These are phyloP conservation scores for Ariolimax columbianus DNA, from an alignment of 2,888 invertebrate genomes.

Conservation along the genomic window DNA sequence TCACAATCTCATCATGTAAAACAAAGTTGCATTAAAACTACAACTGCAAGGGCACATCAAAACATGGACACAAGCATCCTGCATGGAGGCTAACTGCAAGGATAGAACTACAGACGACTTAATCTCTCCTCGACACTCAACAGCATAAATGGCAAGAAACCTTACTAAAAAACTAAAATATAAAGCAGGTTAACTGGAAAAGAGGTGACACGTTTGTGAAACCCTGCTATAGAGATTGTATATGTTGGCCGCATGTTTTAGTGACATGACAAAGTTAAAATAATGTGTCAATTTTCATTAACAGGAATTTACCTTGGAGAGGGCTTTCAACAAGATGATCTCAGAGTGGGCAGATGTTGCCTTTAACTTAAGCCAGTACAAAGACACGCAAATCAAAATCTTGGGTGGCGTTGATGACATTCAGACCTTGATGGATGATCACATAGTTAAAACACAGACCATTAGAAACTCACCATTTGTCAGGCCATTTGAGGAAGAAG, in stretches of 20 bases:
- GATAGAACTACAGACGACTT: too few relatives aligned
- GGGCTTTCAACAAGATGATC: constrained; percentile 78
- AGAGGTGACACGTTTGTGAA: too few relatives aligned
- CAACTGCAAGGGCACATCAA: too few relatives aligned
- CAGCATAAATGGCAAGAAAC: too few relatives aligned
- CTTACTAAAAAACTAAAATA: too few relatives aligned
- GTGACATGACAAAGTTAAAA: background rate
- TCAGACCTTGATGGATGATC: constrained; percentile 79
- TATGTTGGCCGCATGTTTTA: background rate
- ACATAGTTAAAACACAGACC: constrained; percentile 80
- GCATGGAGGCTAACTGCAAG: too few relatives aligned
- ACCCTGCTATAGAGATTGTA: too few relatives aligned
- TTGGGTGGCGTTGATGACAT: constrained; percentile 79
- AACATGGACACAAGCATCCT: too few relatives aligned
- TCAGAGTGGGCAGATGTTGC: constrained; percentile 78
- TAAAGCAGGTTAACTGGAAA: too few relatives aligned
- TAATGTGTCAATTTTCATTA: background rate
- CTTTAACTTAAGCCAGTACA: constrained; percentile 75
- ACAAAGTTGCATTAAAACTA: too few relatives aligned
- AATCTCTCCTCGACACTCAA: too few relatives aligned
- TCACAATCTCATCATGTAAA: too few relatives aligned
- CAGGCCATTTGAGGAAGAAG: constrained; percentile 79
- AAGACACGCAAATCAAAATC: constrained; percentile 77
- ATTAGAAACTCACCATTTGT: constrained; percentile 80
- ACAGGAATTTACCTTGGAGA: constrained; percentile 79